Conservation (phyloP, 2,888 invertebrate genomes). For the Emmelina monodactyla region DNA sequence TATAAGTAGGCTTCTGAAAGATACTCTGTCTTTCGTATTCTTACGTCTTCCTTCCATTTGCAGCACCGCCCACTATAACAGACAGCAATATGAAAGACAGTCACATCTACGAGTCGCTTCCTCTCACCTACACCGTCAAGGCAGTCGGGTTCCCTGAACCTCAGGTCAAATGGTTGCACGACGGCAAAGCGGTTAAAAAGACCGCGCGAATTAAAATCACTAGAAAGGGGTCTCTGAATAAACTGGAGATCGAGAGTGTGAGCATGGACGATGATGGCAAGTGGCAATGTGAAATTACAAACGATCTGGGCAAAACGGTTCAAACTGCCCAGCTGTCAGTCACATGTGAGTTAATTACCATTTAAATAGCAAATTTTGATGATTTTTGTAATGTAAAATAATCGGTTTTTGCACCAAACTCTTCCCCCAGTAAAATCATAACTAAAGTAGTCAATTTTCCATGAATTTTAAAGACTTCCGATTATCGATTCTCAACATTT, state of each 20-base stretch:
- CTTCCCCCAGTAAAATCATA: too few species aligned
- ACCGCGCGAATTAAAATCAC: conserved; percentile 69
- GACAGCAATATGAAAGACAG: conserved; percentile 78
- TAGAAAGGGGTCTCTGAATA: conserved; percentile 74
- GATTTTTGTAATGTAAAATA: too few species aligned
- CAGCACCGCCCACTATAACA: conserved; percentile 76
- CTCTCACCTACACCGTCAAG: conserved; percentile 79
- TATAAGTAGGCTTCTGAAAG: too few species aligned
- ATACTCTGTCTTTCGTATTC: too few species aligned
- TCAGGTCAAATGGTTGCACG: conserved; percentile 79
- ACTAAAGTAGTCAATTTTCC: too few species aligned
- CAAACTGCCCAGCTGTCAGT: conserved; percentile 77
- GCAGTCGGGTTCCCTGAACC: conserved; percentile 82
- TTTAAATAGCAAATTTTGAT: too few species aligned
- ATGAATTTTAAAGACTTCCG: conserved; percentile 9
- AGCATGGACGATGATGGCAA: conserved; percentile 78
- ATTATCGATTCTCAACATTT: not conserved
- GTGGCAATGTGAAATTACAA: conserved; percentile 83
- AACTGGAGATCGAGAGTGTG: conserved; percentile 75
- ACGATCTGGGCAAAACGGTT: conserved; percentile 81
- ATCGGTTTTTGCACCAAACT: too few species aligned
- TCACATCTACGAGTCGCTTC: conserved; percentile 81
- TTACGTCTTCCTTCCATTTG: too few species aligned
- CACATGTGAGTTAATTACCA: conserved; percentile 63
- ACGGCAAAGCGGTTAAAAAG: conserved; percentile 75